Evolutionary conservation across 1,140 invertebrate species (phyloP).

Genomic region (Nixonia krombeini): DNA sequence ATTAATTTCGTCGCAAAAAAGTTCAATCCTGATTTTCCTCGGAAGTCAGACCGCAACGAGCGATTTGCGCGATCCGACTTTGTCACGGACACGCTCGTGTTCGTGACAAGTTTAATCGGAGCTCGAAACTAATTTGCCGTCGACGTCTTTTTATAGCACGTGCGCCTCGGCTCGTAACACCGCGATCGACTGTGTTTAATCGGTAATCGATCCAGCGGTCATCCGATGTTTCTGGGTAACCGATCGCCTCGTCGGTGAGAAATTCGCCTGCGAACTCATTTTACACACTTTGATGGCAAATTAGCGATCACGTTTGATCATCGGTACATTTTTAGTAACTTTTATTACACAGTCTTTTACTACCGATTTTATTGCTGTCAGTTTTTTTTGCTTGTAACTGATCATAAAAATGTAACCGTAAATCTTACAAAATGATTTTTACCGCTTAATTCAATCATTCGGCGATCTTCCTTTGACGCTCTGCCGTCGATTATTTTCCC

Average conservation of each 20-base stretch:
- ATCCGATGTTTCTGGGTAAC: constrained; percentile 2
- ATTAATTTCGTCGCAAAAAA: neutral
- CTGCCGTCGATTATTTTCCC: constrained; percentile 1
- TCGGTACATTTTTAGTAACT: no score
- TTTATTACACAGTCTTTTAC: no score
- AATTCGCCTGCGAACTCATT: no score
- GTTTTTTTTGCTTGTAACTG: no score
- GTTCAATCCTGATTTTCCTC: neutral
- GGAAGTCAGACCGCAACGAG: constrained; percentile 4
- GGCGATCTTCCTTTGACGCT: neutral
- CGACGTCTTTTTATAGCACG: constrained; percentile 30
- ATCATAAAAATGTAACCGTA: no score
- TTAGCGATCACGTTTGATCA: no score
- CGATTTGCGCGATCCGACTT: constrained; percentile 22
- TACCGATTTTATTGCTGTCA: no score
- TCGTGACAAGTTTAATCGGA: constrained; percentile 19
- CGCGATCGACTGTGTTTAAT: constrained; percentile 17
- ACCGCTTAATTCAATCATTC: constrained; percentile 3
- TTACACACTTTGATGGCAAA: no score
- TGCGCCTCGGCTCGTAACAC: constrained; percentile 14
- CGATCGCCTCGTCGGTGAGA: no score
- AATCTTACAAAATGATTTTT: no score
- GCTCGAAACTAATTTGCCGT: constrained; percentile 17
- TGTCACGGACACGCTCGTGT: constrained; percentile 52
- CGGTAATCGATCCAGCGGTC: constrained; percentile 11